These are phyloP conservation scores for Falco rusticolus DNA, from an alignment of 2,797 vertebrate species.

Conservation along the genomic window DNA sequence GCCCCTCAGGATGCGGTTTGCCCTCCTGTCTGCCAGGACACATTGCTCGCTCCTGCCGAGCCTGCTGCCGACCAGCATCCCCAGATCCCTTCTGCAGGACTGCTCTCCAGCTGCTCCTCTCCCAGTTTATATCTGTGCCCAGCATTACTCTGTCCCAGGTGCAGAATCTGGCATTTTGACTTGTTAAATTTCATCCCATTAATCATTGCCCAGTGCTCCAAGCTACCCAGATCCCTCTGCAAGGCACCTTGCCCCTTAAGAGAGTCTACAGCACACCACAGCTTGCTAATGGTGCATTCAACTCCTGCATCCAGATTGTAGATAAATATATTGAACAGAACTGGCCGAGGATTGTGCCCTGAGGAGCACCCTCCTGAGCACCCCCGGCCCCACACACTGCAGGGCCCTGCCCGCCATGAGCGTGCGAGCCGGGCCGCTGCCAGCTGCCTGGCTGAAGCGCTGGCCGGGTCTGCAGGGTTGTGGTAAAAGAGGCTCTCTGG, in stretches of 20 bases:
- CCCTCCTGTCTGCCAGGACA: neutral
- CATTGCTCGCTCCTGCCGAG: neutral
- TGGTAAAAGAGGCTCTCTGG: neutral
- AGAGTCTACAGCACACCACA: neutral
- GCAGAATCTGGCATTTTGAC: too few species aligned
- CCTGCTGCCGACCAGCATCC: neutral
- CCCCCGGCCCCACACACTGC: accelerated
- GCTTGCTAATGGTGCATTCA: neutral
- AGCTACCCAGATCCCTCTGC: neutral
- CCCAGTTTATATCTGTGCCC: too few species aligned
- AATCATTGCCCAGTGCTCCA: neutral
- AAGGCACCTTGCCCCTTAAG: neutral
- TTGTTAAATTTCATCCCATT: too few species aligned
- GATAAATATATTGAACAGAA: neutral
- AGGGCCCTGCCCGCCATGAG: accelerated
- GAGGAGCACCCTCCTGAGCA: neutral
- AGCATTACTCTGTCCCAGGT: too few species aligned
- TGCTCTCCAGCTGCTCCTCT: neutral
- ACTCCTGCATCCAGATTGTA: neutral
- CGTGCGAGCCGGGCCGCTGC: accelerated
- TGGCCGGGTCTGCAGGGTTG: neutral
- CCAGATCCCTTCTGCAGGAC: neutral
- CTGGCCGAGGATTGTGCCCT: neutral
- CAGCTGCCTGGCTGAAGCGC: neutral
- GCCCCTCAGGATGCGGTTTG: neutral